These are phyloP conservation scores for Dinocampus coccinellae DNA, from an alignment of 2,888 invertebrate genomes.

Conservation along the genomic window DNA sequence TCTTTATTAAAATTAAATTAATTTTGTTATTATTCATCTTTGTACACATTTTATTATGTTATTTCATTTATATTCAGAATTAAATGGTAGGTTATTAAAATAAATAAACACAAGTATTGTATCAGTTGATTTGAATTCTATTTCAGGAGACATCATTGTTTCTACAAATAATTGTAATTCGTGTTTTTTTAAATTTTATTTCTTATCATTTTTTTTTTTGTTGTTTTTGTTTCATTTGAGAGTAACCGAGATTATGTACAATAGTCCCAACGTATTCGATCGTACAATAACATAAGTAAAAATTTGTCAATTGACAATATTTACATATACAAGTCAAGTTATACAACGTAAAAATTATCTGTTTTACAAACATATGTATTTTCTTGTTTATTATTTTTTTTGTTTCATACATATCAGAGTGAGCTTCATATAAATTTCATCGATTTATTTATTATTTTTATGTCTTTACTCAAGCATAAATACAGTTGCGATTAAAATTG, in stretches of 20 bases:
- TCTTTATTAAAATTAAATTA: not conserved
- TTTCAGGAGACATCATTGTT: slow-evolving; percentile 64
- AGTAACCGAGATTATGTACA: slow-evolving; percentile 61
- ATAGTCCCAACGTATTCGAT: slow-evolving; percentile 51
- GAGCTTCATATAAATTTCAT: not conserved
- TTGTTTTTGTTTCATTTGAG: slow-evolving; percentile 47
- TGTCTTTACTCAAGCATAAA: slow-evolving; percentile 1
- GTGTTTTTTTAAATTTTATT: slow-evolving; percentile 51
- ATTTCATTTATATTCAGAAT: not conserved
- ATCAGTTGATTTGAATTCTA: slow-evolving; percentile 60
- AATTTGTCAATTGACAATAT: slow-evolving; percentile 47
- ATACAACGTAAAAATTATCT: slow-evolving; percentile 18
- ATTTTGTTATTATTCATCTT: not conserved
- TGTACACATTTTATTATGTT: not conserved
- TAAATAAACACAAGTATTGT: slow-evolving; percentile 24
- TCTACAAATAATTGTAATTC: slow-evolving; percentile 64
- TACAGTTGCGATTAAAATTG: slow-evolving; percentile 1
- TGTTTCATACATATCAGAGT: slow-evolving; percentile 6
- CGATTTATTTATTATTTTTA: not conserved
- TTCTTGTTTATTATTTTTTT: slow-evolving; percentile 1
- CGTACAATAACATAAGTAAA: slow-evolving; percentile 40
- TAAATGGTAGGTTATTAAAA: not conserved
- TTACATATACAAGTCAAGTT: slow-evolving; percentile 37
- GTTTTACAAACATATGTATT: slow-evolving; percentile 14
- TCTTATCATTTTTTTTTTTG: slow-evolving; percentile 43